Evolutionary conservation across 2,888 invertebrate genomes (phyloP).

Genomic region (Rhamnusium bicolor): DNA sequence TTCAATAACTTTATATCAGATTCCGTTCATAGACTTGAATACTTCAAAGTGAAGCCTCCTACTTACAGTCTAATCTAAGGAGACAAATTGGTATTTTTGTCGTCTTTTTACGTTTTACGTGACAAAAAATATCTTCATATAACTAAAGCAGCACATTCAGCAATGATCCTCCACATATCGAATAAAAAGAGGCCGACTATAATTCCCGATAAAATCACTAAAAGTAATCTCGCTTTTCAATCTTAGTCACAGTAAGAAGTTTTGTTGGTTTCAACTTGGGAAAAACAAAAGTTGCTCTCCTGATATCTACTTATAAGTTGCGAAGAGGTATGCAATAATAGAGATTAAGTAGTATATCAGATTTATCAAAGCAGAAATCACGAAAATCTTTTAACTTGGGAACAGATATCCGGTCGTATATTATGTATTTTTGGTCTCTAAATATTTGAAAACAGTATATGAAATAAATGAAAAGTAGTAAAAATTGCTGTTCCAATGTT

Average conservation of each 20-base stretch:
- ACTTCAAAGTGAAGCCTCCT: neutral
- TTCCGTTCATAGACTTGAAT: neutral
- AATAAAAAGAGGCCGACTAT: slow-evolving; percentile 26
- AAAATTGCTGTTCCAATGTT: too few species aligned
- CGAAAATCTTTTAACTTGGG: too few species aligned
- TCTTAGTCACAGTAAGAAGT: slow-evolving; percentile 33
- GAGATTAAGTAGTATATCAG: slow-evolving; percentile 25
- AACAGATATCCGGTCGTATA: too few species aligned
- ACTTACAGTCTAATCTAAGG: neutral
- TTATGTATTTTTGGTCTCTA: too few species aligned
- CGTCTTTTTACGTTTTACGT: slow-evolving; percentile 6
- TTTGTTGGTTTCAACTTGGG: slow-evolving; percentile 9
- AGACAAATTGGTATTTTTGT: slow-evolving; percentile 23
- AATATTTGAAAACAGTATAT: too few species aligned
- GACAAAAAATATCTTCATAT: slow-evolving; percentile 27
- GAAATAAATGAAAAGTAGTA: too few species aligned
- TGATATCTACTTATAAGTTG: slow-evolving; percentile 29
- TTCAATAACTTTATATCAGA: neutral
- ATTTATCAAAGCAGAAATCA: slow-evolving; percentile 2
- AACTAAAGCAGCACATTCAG: slow-evolving; percentile 30
- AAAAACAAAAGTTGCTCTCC: slow-evolving; percentile 21
- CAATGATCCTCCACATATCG: slow-evolving; percentile 30
- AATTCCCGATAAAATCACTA: slow-evolving; percentile 33
- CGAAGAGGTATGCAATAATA: slow-evolving; percentile 26
- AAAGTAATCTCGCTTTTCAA: slow-evolving; percentile 29